These are phyloP conservation scores for Cartodere bifasciata DNA, from an alignment of 2,888 invertebrate species.

Conservation along the genomic window DNA sequence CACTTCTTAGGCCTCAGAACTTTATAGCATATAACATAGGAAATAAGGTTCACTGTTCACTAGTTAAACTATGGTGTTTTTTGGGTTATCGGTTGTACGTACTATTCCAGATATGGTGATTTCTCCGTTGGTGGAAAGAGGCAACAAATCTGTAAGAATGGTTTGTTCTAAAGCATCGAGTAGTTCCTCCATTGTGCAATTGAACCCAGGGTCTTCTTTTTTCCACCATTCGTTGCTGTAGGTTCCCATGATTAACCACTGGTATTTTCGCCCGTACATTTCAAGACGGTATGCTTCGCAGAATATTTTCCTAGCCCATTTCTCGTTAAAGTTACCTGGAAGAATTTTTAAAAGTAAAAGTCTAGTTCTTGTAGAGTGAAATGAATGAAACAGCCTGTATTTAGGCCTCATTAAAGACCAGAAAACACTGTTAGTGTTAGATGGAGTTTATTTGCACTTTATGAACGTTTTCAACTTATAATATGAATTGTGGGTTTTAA, in stretches of 20 bases:
- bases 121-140: slow-evolving; percentile 74
- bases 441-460: no score
- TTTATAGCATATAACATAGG: no score
- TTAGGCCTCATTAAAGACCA: no score
- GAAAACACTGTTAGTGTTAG: no score
- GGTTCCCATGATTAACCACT: slow-evolving; percentile 89
- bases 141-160: slow-evolving; percentile 77
- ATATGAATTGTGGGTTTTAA: no score
- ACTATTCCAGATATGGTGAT: slow-evolving; percentile 84
- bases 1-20: no score
- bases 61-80: no score
- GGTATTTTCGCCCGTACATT: slow-evolving; percentile 85
- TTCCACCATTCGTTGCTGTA: slow-evolving; percentile 67
- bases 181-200: slow-evolving; percentile 62
- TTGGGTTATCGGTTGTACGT: no score
- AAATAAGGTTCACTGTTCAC: no score
- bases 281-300: slow-evolving; percentile 77
- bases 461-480: no score
- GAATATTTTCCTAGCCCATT: slow-evolving; percentile 80
- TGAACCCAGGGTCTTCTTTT: slow-evolving; percentile 42
- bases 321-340: slow-evolving; percentile 84
- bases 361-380: no score
- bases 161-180: slow-evolving; percentile 73
- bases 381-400: no score
- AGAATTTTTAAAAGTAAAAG: slow-evolving; percentile 1